A percentile compares a stretch with the other conserved stretches of the same genome.
phyloP scores from a whole-genome alignment of 2,888 invertebrate species.

The Rhingia rostrata region DNA sequence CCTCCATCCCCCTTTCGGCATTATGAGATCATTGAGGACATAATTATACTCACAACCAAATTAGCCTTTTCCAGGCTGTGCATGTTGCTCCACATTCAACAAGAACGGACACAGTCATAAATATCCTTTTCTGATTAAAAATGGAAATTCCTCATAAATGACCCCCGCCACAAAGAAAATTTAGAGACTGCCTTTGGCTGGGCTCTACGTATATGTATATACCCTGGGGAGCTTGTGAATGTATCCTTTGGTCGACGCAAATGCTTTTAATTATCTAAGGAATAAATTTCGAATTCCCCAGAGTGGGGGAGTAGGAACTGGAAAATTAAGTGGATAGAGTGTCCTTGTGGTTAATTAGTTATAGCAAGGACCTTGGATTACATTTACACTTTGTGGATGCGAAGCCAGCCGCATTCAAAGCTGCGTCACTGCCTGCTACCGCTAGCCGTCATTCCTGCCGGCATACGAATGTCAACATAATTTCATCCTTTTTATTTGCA shows the following conservation, averaged over 20 bases:
- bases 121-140: slow-evolving; percentile 26
- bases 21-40: slow-evolving; percentile 5
- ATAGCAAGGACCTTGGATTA: slow-evolving; percentile 53
- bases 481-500: slow-evolving; percentile 68
- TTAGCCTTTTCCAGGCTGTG: slow-evolving; percentile 10
- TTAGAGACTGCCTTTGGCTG: slow-evolving; percentile 18
- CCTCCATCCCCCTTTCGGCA: slow-evolving; percentile 3
- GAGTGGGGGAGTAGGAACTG: slow-evolving; percentile 6
- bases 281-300: slow-evolving; percentile 46
- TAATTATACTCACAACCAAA: slow-evolving; percentile 29
- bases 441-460: neutral
- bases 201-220: too few species aligned
- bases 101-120: slow-evolving; percentile 3
- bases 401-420: slow-evolving; percentile 7
- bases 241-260: slow-evolving; percentile 34
- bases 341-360: slow-evolving; percentile 70
- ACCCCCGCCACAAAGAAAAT: slow-evolving; percentile 28
- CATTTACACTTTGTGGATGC: slow-evolving; percentile 27
- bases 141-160: slow-evolving; percentile 39
- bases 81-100: slow-evolving; percentile 2
- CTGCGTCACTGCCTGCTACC: neutral
- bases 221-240: neutral
- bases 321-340: slow-evolving; percentile 58
- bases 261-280: slow-evolving; percentile 58
- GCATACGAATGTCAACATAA: slow-evolving; percentile 61